Evolutionary conservation across 2,113 vertebrate species (phyloP), one percentile per base, ranked within the genome.

Genomic region (Ginglymostoma cirratum): DNA sequence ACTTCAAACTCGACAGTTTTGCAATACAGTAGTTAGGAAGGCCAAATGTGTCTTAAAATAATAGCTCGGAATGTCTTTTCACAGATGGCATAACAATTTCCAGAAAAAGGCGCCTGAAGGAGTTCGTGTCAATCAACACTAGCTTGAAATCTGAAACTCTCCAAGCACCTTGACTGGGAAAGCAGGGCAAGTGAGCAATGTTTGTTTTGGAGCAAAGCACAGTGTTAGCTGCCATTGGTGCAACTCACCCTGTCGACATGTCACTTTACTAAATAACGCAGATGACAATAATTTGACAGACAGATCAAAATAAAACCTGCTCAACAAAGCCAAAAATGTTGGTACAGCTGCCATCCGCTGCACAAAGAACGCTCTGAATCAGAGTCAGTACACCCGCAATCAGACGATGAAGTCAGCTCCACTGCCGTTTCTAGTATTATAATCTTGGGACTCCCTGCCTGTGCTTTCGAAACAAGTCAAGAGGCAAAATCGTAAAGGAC

Each of bases 241-340:
- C 55, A 48, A 38, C 34, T 93, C n/a, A 19, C 89, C 19, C 38
- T 67, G 89, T n/a, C n/a, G 89, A 66, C 61, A 19, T 19, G 55
- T 61, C 52, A 65, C 61, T 23, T 93, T 67, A 8, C 65, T 42
- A 19, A 93, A 66, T 66, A 93, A 42, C 61, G 17, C 21, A 7
- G 89, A 67, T 93, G 89, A 67, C 89, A 93, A 66, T 93, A 66
- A 93, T 66, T 93, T 93, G 89, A 93, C 61, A 66, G 89, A 1
- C 38, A 66, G 34, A 65, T 93, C 89, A 93, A 93, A 93, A 93
- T 19, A 93, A 66, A 93, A 93, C 38, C 89, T 67, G 89, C 61
- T 67, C 38, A 66, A 93, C 61, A 38, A 66, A n/a, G 89, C 7
- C 38, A 67, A n/a, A 61, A 93, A 66, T 93, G 89, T 93, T 93